Conservation (phyloP, 2,113 vertebrate genomes). For the Diadophis punctatus region DNA sequence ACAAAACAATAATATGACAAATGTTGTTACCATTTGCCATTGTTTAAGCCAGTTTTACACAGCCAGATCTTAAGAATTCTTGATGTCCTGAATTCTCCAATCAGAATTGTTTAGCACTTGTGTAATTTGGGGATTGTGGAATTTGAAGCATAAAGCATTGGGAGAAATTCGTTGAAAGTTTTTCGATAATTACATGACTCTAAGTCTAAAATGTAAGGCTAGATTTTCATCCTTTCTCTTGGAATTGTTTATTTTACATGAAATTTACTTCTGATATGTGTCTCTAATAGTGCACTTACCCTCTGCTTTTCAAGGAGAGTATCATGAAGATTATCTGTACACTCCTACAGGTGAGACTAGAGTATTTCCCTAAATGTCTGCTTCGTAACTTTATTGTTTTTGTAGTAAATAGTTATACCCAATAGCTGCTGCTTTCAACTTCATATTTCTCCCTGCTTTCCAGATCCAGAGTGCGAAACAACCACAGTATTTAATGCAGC, state of each 20-base stretch:
- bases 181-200: background rate
- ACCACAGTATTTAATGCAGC: constrained; percentile 72
- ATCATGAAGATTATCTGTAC: constrained; percentile 81
- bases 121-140: background rate
- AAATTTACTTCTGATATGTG: background rate
- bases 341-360: constrained; percentile 72
- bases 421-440: background rate
- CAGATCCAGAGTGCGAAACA: constrained; percentile 79
- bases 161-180: background rate
- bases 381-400: background rate
- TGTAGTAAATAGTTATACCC: background rate
- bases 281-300: background rate
- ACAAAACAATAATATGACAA: background rate
- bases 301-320: constrained; percentile 70
- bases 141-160: background rate
- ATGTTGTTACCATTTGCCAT: background rate
- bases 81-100: background rate
- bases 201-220: no score
- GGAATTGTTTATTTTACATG: background rate
- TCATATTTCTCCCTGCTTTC: constrained; percentile 37
- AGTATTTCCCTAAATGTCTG: background rate
- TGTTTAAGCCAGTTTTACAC: background rate
- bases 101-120: background rate
- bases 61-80: background rate
- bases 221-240: background rate